Conservation (phyloP, 2,113 vertebrate genomes). For the Baryphthengus martii region DNA sequence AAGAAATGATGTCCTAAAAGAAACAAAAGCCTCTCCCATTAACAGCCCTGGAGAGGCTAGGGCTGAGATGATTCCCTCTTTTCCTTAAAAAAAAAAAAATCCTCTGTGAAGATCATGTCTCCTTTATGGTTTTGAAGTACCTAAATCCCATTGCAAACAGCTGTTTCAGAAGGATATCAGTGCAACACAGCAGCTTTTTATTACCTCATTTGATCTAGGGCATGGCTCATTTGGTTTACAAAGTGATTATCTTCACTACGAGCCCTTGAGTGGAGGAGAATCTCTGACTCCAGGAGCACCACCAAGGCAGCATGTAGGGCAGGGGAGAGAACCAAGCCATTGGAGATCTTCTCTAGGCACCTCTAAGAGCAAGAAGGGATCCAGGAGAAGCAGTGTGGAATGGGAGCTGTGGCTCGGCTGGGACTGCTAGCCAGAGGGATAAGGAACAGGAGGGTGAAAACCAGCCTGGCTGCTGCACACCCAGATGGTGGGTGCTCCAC, state of each 20-base stretch:
- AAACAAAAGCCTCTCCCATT: background rate
- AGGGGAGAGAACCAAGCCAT: background rate
- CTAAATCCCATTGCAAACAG: background rate
- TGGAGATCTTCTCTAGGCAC: background rate
- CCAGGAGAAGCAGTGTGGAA: accelerated
- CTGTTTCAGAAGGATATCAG: background rate
- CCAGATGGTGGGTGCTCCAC: background rate
- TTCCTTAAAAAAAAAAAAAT: background rate
- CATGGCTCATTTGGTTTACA: background rate
- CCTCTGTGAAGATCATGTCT: background rate
- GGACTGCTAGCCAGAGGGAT: background rate
- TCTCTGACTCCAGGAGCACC: background rate
- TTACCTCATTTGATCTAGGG: background rate
- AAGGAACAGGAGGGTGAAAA: background rate
- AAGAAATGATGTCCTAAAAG: background rate
- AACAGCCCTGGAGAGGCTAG: background rate
- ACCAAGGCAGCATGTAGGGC: accelerated
- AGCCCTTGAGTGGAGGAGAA: background rate
- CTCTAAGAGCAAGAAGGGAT: background rate
- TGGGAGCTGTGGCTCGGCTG: background rate
- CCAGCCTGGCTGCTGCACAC: background rate
- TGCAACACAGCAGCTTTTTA: background rate
- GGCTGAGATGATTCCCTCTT: background rate
- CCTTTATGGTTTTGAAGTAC: background rate
- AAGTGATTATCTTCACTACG: background rate